Evolutionary conservation across 1,140 invertebrate species (phyloP).

Genomic region (Drosophila ohnishii): DNA sequence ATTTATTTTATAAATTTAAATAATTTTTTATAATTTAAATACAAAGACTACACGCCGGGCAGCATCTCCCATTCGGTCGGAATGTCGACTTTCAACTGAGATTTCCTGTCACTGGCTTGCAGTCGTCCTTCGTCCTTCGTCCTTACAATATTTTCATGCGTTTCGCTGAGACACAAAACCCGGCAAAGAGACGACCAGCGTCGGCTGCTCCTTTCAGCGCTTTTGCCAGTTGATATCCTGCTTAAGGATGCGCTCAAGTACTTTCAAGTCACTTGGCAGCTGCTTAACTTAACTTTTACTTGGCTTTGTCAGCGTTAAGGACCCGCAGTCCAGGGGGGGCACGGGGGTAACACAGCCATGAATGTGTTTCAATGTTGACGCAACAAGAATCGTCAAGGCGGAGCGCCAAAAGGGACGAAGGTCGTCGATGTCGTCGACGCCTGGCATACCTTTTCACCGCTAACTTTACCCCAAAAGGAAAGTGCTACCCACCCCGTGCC

Average conservation of each 20-base stretch:
- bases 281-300: conserved; percentile 80
- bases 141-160: conserved; percentile 55
- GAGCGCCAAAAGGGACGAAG: conserved; percentile 16
- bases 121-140: conserved; percentile 7
- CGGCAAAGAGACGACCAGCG: conserved; percentile 3
- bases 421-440: conserved; percentile 20
- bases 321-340: conserved; percentile 17
- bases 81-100: conserved; percentile 55
- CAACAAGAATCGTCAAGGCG: conserved; percentile 21
- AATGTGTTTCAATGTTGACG: conserved; percentile 63
- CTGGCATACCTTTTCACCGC: conserved; percentile 43
- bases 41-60: not conserved
- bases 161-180: conserved; percentile 44
- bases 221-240: conserved; percentile 82
- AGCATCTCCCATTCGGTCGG: conserved; percentile 15
- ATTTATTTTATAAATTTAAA: no score
- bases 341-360: not conserved
- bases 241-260: conserved; percentile 81
- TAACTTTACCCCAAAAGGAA: conserved; percentile 10
- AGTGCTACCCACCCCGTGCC: not conserved
- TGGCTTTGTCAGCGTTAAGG: conserved; percentile 57
- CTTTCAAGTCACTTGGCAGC: conserved; percentile 81
- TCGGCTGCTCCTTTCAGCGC: conserved; percentile 65
- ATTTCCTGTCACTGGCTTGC: conserved; percentile 56
- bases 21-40: no score